A percentile compares a stretch with the other conserved stretches of the same genome.
phyloP scores from a whole-genome alignment of 1,140 invertebrate genomes.

The Zaprionus inermis region DNA sequence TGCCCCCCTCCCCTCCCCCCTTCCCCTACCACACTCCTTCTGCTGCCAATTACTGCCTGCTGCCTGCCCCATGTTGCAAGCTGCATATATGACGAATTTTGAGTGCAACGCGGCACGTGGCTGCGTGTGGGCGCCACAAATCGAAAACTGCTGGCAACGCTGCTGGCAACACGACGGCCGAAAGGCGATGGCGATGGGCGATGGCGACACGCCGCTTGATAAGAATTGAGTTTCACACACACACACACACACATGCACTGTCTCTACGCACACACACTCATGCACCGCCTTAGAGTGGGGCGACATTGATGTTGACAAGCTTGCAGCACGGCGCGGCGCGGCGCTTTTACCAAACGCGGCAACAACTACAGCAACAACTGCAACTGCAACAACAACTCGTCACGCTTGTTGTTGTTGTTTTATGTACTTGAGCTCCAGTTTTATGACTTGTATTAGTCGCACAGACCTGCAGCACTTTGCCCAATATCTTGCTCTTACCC shows the following conservation, averaged over 20 bases:
- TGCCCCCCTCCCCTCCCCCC: not conserved
- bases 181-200: conserved; percentile 58
- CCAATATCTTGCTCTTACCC: conserved; percentile 27
- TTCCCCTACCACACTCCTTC: not conserved
- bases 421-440: conserved; percentile 75
- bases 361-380: conserved; percentile 7
- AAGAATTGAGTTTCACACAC: conserved; percentile 64
- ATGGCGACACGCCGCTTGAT: conserved; percentile 76
- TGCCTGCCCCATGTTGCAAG: conserved; percentile 38
- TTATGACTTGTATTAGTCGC: conserved; percentile 75
- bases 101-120: conserved; percentile 36
- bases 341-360: conserved; percentile 57
- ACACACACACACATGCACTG: conserved; percentile 42
- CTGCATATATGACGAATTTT: conserved; percentile 71
- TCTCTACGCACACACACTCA: conserved; percentile 42
- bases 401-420: conserved; percentile 55
- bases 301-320: conserved; percentile 73
- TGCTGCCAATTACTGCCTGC: conserved; percentile 15
- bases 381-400: conserved; percentile 58
- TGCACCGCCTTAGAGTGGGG: conserved; percentile 11
- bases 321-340: conserved; percentile 43
- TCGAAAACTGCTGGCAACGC: conserved; percentile 18
- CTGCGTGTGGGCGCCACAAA: conserved; percentile 55
- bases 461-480: conserved; percentile 62
- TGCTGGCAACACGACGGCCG: conserved; percentile 33